Percentiles rank a stretch among this genome's conserved stretches.
phyloP scores from a whole-genome alignment of 2,888 invertebrate species.

The Agrenia bidenticulata region DNA sequence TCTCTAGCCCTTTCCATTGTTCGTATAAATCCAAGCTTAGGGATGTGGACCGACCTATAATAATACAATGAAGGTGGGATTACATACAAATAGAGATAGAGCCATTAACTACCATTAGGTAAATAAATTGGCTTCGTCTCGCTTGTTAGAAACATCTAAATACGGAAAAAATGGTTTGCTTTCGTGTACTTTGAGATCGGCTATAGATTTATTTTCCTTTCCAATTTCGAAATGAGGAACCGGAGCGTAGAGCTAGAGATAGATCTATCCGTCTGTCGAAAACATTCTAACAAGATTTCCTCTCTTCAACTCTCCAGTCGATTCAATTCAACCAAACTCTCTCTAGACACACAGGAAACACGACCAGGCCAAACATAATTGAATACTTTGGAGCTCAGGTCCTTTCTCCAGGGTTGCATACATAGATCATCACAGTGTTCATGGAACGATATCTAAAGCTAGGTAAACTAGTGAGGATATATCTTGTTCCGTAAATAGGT shows the following conservation, averaged over 20 bases:
- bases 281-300: constrained; percentile 6
- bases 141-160: not conserved
- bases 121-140: not conserved
- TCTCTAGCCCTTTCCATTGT: constrained; percentile 57
- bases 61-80: constrained; percentile 9
- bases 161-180: not conserved
- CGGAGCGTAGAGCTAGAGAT: constrained; percentile 58
- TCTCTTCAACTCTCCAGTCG: constrained; percentile 54
- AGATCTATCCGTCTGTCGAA: constrained; percentile 44
- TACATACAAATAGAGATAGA: not conserved
- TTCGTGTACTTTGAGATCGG: constrained; percentile 18
- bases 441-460: not conserved
- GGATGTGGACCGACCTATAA: constrained; percentile 56
- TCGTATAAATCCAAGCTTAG: constrained; percentile 58
- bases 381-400: too few relatives aligned
- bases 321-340: too few relatives aligned
- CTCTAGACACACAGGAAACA: too few relatives aligned
- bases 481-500: too few relatives aligned
- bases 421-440: not conserved
- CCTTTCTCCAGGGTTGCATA: not conserved
- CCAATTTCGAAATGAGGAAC: constrained; percentile 57
- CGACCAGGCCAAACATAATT: too few relatives aligned
- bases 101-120: constrained; percentile 9
- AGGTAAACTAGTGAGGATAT: too few relatives aligned
- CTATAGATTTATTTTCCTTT: too few relatives aligned